Evolutionary conservation across 2,113 vertebrate genomes (phyloP), one percentile per base, ranked within the genome.

Genomic region (Typhlomys cinereus): DNA sequence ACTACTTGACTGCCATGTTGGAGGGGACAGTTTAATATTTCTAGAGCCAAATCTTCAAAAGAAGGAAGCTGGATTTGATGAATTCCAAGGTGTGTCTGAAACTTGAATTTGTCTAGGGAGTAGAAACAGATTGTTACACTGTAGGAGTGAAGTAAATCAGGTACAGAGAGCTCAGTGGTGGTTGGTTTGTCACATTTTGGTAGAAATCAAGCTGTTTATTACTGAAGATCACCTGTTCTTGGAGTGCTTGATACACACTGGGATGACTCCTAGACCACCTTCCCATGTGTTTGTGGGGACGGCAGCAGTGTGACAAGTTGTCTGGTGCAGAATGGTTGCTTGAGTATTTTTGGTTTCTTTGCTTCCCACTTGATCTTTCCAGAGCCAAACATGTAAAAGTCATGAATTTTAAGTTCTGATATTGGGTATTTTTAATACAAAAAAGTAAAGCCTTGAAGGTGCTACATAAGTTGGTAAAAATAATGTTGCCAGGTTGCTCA

Each of bases 311-410:
- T 27, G 50, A 84, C 29, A 83, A 61, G 86, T 57, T 67, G 36
- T 20, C 44, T 81, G 34, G 44, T 11, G 11, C 75, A 73, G 52
- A 94, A 25, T 46, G 62, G n/a, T 39, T 79, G 2, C 25, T 41
- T 50, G 80, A 82, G 75, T 50, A 39, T 74, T 85, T 81, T 79
- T 91, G 36, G 13, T 82, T 95, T 69, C 39, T 71, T 91, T 70
- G 74, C 27, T 85, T 91, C 41, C 29, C 21, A 27, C 17, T 66
- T 86, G 31, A 91, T 48, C 31, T 66, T 52, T 70, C 41, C 52
- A 90, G 52, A 57, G 7, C 39, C n/a, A n/a, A n/a, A n/a, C 66
- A 78, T 52, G 70, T 86, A 36, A 80, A 81, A 79, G n/a, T n/a
- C n/a, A 64, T 62, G 78, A 85, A 23, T 83, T 83, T 69, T 27